Conservation (phyloP, 2,113 vertebrate species). For the Onychorhynchus coronatus region DNA sequence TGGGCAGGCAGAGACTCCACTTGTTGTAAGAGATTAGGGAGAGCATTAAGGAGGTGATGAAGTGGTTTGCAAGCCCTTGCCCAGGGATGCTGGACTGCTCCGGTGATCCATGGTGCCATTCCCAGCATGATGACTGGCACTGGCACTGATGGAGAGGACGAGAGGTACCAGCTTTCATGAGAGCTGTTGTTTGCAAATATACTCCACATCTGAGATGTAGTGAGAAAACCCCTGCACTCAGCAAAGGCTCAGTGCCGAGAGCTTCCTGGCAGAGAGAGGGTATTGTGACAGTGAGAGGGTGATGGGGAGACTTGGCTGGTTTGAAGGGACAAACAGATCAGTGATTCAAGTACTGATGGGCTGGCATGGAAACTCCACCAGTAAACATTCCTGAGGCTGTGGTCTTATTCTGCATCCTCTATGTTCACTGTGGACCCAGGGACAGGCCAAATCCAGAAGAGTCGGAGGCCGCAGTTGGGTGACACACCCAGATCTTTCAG, state of each 20-base stretch:
- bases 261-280: background rate
- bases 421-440: background rate
- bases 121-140: background rate
- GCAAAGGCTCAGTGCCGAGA: background rate
- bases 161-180: background rate
- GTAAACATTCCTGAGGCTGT: background rate
- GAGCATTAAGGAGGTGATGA: background rate
- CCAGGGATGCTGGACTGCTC: background rate
- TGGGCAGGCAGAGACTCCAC: background rate
- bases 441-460: background rate
- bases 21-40: background rate
- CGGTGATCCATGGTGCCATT: background rate
- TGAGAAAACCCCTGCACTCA: background rate
- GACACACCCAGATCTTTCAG: background rate
- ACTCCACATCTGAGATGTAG: background rate
- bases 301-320: background rate
- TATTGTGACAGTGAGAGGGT: background rate
- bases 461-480: accelerated
- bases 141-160: background rate
- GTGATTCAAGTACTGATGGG: background rate
- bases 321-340: background rate
- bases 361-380: background rate
- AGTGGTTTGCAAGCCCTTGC: background rate
- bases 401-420: background rate
- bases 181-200: background rate